Conservation (phyloP, 2,888 invertebrate genomes). For the Cheilosia variabilis region DNA sequence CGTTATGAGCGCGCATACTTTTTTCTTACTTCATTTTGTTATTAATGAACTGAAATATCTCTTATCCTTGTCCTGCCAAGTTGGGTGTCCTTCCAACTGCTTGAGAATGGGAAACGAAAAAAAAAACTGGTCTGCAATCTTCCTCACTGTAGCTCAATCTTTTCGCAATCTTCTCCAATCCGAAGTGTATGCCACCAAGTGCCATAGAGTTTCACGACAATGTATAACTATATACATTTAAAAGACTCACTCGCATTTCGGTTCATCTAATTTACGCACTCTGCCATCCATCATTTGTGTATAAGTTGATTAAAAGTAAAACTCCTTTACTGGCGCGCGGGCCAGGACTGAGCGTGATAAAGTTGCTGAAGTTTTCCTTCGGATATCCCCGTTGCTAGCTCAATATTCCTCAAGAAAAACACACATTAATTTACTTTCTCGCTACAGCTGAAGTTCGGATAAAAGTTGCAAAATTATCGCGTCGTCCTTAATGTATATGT, state of each 20-base stretch:
- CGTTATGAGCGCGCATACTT: slow-evolving; percentile 51
- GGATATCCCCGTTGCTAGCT: slow-evolving; percentile 42
- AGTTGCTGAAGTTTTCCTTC: slow-evolving; percentile 58
- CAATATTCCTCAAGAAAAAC: slow-evolving; percentile 40
- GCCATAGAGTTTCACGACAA: slow-evolving; percentile 19
- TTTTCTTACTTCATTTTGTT: slow-evolving; percentile 43
- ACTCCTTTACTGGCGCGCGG: slow-evolving; percentile 36
- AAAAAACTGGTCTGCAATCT: slow-evolving; percentile 60
- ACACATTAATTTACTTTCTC: slow-evolving; percentile 56
- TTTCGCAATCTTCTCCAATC: slow-evolving; percentile 67
- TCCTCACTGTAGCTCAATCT: slow-evolving; percentile 64
- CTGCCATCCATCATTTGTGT: slow-evolving; percentile 61
- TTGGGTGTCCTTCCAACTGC: slow-evolving; percentile 28
- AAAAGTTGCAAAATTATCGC: slow-evolving; percentile 33
- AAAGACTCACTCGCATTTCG: slow-evolving; percentile 46
- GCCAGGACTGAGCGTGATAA: slow-evolving; percentile 36
- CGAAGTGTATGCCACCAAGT: slow-evolving; percentile 54
- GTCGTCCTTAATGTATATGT: slow-evolving; percentile 7
- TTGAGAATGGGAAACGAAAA: slow-evolving; percentile 11
- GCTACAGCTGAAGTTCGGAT: slow-evolving; percentile 35
- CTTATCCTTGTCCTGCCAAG: slow-evolving; percentile 61
- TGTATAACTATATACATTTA: slow-evolving; percentile 9
- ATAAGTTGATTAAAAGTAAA: slow-evolving; percentile 65
- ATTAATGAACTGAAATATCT: slow-evolving; percentile 73
- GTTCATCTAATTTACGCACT: slow-evolving; percentile 71